phyloP scores from a whole-genome alignment of 2,888 invertebrate genomes.

The Hirtodrosophila histrioides region DNA sequence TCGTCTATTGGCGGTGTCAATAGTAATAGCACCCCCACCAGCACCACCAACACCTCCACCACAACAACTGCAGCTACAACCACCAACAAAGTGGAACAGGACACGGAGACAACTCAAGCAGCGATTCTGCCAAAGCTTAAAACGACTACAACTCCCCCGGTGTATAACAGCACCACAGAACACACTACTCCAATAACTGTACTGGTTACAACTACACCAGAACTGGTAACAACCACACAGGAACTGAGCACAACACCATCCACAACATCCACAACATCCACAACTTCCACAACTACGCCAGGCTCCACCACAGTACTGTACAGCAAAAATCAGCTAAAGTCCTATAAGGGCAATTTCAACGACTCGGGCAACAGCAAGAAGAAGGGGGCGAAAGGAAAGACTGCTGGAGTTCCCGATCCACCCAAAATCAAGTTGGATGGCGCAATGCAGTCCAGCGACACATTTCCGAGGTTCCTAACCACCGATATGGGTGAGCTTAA shows the following conservation, averaged over 20 bases:
- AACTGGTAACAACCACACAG: background rate
- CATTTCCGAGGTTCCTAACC: conserved; percentile 47
- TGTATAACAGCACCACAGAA: background rate
- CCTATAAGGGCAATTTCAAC: background rate
- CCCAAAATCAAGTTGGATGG: conserved; percentile 58
- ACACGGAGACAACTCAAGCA: conserved; percentile 5
- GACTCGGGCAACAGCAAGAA: background rate
- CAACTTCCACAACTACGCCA: background rate
- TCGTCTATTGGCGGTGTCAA: background rate
- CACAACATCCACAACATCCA: background rate
- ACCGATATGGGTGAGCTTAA: conserved; percentile 18
- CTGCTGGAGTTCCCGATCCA: conserved; percentile 55
- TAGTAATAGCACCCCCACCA: background rate
- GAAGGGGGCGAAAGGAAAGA: background rate
- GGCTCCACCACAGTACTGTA: conserved; percentile 4
- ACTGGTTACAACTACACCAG: conserved; percentile 6
- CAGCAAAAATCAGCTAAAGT: conserved; percentile 21
- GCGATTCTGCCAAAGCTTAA: background rate
- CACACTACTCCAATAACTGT: conserved; percentile 4
- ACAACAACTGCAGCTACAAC: conserved; percentile 8
- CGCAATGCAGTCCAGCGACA: conserved; percentile 54
- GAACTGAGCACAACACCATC: background rate
- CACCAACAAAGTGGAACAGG: background rate
- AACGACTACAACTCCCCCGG: background rate
- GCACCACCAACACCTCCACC: background rate